Evolutionary conservation across 2,113 vertebrate genomes (phyloP).

Genomic region (Manacus vitellinus): DNA sequence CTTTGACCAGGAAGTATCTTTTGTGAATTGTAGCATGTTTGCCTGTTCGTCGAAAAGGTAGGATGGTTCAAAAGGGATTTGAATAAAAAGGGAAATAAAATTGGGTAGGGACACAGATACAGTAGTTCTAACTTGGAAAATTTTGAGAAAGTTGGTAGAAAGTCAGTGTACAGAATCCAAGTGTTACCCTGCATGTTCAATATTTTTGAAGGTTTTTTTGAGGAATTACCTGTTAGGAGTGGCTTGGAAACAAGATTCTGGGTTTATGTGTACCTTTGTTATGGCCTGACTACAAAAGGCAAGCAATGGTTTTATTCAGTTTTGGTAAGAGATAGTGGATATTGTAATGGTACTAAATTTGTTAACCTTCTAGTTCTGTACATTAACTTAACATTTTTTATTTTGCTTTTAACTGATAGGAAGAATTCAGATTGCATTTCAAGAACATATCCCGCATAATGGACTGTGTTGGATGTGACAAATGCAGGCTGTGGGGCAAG

Average conservation of each 20-base stretch:
- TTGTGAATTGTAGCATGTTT: not conserved
- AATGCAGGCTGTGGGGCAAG: constrained; percentile 96
- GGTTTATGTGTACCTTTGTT: not conserved
- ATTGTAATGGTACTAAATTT: not conserved
- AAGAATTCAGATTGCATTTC: constrained; percentile 94
- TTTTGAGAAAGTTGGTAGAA: not conserved
- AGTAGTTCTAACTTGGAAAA: not conserved
- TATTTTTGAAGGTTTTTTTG: accelerated
- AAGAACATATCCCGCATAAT: constrained; percentile 98
- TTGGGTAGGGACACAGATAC: not conserved
- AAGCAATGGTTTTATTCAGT: not conserved
- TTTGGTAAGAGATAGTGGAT: not conserved
- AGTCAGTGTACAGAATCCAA: not conserved
- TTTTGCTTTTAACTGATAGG: constrained; percentile 71
- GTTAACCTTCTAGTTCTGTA: not conserved
- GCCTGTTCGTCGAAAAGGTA: not conserved
- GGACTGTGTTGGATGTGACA: constrained; percentile 97
- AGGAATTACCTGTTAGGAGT: not conserved
- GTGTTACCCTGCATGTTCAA: not conserved
- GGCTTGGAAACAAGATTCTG: not conserved
- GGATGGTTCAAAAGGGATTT: not conserved
- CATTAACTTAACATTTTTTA: not conserved
- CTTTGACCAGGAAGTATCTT: not conserved
- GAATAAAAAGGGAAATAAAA: not conserved
- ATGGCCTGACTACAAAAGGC: not conserved